Conservation (phyloP, 2,797 vertebrate genomes). For the Loris lydekkerianus region DNA sequence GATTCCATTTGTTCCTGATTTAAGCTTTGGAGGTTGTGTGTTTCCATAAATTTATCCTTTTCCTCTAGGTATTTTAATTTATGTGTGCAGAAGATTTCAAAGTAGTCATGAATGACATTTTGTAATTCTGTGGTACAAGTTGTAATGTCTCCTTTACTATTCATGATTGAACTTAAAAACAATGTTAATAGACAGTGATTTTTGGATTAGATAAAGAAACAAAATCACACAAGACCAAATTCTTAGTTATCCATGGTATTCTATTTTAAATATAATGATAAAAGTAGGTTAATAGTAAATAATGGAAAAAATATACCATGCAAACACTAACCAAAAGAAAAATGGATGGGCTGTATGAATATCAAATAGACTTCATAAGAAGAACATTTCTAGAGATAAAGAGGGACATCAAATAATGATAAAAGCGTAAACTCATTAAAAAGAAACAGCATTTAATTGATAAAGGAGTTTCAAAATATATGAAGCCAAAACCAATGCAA, state of each 20-base stretch:
- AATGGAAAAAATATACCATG: not conserved
- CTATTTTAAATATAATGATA: not conserved
- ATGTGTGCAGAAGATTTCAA: no score
- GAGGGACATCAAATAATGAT: not conserved
- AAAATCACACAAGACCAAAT: not conserved
- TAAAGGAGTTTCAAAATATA: not conserved
- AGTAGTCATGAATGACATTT: no score
- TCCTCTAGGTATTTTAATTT: no score
- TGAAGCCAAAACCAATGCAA: not conserved
- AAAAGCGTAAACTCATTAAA: not conserved
- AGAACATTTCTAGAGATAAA: not conserved
- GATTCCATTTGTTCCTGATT: no score
- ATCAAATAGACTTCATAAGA: not conserved
- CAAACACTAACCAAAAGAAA: not conserved
- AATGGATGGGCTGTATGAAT: not conserved
- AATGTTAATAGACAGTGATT: not conserved
- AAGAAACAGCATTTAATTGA: not conserved
- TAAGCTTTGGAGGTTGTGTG: no score
- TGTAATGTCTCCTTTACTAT: no score
- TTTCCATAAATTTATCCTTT: no score
- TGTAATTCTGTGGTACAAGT: no score
- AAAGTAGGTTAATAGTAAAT: not conserved
- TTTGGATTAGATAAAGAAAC: not conserved
- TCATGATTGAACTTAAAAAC: not conserved
- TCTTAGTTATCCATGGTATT: not conserved